These are phyloP conservation scores for Heliothis peltigera DNA, from an alignment of 2,888 invertebrate genomes.

Conservation along the genomic window DNA sequence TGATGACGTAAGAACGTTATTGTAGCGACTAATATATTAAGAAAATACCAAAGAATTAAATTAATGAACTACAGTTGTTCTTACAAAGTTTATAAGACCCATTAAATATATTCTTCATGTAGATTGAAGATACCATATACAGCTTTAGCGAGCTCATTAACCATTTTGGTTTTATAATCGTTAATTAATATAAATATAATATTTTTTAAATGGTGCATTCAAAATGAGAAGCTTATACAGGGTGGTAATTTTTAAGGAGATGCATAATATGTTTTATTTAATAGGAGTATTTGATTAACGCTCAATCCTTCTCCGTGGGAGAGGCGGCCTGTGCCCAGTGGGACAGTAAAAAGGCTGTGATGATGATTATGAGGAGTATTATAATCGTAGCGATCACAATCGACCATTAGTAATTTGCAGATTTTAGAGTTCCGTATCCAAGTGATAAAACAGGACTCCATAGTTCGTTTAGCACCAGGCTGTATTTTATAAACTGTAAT, in stretches of 20 bases:
- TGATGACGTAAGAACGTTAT: too few relatives aligned
- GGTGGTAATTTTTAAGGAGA: background rate
- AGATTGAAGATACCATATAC: slow-evolving; percentile 10
- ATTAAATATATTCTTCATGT: slow-evolving; percentile 23
- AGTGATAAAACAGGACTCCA: too few relatives aligned
- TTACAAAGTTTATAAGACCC: slow-evolving; percentile 19
- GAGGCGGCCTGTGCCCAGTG: too few relatives aligned
- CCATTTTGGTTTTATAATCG: slow-evolving; percentile 10
- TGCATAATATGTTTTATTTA: background rate
- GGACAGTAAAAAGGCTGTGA: too few relatives aligned
- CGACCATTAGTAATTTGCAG: too few relatives aligned
- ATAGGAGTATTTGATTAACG: background rate
- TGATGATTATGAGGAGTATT: too few relatives aligned
- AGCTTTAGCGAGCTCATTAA: slow-evolving; percentile 21
- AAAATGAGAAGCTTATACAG: slow-evolving; percentile 15
- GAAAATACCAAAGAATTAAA: background rate
- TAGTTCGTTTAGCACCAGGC: too few relatives aligned
- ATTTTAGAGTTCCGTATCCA: too few relatives aligned
- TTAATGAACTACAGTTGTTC: background rate
- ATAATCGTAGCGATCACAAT: too few relatives aligned
- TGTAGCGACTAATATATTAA: too few relatives aligned
- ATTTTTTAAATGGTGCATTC: slow-evolving; percentile 14
- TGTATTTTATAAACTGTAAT: too few relatives aligned
- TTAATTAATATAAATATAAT: slow-evolving; percentile 43
- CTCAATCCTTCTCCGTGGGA: too few relatives aligned